Base-by-base conservation (phyloP, 2,888 invertebrate species). In the Steinernema hermaphroditum region DNA sequence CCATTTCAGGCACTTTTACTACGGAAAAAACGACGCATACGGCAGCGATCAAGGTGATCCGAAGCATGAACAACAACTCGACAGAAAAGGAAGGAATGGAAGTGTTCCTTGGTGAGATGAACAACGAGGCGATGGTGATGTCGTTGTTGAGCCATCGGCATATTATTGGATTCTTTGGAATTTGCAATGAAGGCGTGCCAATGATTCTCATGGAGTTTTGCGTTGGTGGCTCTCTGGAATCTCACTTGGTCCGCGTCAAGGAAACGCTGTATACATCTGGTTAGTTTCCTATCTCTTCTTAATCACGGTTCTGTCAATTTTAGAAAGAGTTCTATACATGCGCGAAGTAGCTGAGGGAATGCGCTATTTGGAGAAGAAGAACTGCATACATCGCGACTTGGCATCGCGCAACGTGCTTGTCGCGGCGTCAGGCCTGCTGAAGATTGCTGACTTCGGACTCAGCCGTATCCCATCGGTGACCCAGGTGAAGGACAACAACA, bases 391-490 rank as follows among this genome's bases (percentile, higher is more conserved):
- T 87, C 91, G 96, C 69, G 96, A 97, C 89, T 89, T 97, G 81
- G 96, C 96, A 0, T 96, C 96, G 0, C 91, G 96, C 75, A 97
- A 97, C 88, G 94, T 97, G 0, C 90, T 97, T 0, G 95, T 97
- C 14, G 92, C 93, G 72, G 94, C 94, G 83, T 93, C 94, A 86
- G 93, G 92, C 85, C 92, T 95, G 22, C 90, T 96, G 79, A 97
- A 97, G 89, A 96, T 97, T 80, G 96, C 95, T 0, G 97, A 97
- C 89, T 97, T 97, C 87, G 96, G 96, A 0, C 90, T 97, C 71
- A 96, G 96, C 32, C 68, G 19, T 19, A 68, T 19, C 68, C 37
- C 37, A 14, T 19, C 68, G 2, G 1, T 19, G 1, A 14, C 68
- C 2, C 19, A 24, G 68, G 27, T 68, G 68, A 68, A 37, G 1